Conservation (phyloP, 2,113 vertebrate species). For the Martes martes region DNA sequence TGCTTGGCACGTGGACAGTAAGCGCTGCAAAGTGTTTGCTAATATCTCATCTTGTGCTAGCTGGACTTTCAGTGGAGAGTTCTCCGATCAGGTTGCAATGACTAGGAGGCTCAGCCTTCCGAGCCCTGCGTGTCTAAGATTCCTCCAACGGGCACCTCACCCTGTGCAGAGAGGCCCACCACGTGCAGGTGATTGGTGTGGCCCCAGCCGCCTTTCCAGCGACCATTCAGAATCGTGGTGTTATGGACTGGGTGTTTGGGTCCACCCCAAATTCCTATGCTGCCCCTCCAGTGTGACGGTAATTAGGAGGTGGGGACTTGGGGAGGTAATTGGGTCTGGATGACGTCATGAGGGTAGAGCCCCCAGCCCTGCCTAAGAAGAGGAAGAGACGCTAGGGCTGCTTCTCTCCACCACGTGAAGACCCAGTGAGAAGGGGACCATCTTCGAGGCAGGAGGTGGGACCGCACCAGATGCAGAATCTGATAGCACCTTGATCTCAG, state of each 20-base stretch:
- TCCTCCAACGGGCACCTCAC: rapidly evolving
- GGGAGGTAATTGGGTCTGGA: not conserved
- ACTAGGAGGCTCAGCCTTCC: not conserved
- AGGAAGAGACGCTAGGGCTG: not conserved
- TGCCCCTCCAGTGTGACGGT: not conserved
- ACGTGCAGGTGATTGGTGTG: rapidly evolving
- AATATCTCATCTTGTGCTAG: not conserved
- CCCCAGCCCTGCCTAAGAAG: not conserved
- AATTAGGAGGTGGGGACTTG: not conserved
- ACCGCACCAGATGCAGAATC: not conserved
- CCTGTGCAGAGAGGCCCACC: not conserved
- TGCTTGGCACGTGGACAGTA: not conserved
- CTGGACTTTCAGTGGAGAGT: not conserved
- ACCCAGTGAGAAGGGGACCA: not conserved
- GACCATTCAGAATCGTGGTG: not conserved
- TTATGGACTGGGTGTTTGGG: not conserved
- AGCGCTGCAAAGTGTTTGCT: not conserved
- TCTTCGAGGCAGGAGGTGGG: not conserved
- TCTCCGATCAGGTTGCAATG: not conserved
- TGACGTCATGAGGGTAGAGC: not conserved
- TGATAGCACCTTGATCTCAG: not conserved
- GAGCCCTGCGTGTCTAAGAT: not conserved
- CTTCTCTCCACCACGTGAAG: not conserved
- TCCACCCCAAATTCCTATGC: not conserved
- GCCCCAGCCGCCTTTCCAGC: not conserved